Base-by-base conservation (phyloP, 1,140 invertebrate species). In the Pentalonia nigronervosa region DNA sequence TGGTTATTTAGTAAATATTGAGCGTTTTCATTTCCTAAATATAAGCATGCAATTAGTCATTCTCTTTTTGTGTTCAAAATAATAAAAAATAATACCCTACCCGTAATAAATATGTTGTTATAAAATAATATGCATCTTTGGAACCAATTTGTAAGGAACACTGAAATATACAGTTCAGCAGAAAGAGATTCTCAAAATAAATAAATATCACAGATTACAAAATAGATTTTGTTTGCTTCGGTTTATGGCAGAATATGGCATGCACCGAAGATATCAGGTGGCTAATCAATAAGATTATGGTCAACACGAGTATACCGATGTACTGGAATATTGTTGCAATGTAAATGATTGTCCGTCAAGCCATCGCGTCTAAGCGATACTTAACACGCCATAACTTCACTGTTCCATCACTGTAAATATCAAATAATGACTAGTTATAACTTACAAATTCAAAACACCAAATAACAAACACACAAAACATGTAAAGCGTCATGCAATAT, bases 361-460 rank as follows among this genome's bases (percentile, higher is more conserved):
- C 81, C 91, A 93, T 93, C 14, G 34, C 25, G 1, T 93, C 91
- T 53, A 93, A 93, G 30, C 91, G 91, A 56, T 30, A 86, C 23
- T 93, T 93, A 56, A 93, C 81, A 56, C 91, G 91, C 91, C 91
- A 93, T 36, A 93, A 84, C 48, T 93, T 93, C 91, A 93, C 91
- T 83, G 91, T 83, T 53, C 91, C 91, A 84, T 93, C 91, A 86
- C 91, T 93, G 91, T 84, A 93, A 93, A 93, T 83, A 93, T 93
- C 84, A 93, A 93, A 93, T 25, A 83, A 56, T 23, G 48, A 50
- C 90, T 90, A 47, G 76, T 83, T 83, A 92, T 8, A 83, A 92
- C 14, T 53, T 41, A 41, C 41, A 76, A n/a, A 30, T 76, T n/a
- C n/a, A 83, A 48, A 8, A 48, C 7, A 36, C 81, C 7, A 83